phyloP scores from a whole-genome alignment of 1,140 invertebrate species.

The Anoplophora glabripennis region DNA sequence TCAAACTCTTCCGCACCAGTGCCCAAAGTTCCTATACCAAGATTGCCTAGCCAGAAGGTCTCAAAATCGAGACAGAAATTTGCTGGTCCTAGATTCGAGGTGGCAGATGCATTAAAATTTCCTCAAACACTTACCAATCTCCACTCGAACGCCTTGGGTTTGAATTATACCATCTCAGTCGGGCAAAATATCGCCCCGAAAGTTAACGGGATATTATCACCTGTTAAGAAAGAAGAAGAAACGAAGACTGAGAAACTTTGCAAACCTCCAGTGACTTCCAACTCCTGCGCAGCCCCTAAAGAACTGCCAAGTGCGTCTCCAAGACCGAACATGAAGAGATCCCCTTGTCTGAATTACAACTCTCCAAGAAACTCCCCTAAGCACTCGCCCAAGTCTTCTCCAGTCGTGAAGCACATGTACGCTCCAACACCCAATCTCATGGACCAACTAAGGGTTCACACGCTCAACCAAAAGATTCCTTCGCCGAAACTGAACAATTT shows the following conservation, averaged over 20 bases:
- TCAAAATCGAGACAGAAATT: conserved; percentile 16
- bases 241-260: conserved; percentile 9
- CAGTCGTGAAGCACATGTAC: conserved; percentile 31
- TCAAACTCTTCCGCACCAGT: not conserved
- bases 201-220: conserved; percentile 22
- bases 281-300: not conserved
- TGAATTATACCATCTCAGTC: conserved; percentile 47
- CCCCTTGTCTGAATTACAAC: conserved; percentile 1
- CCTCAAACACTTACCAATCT: conserved; percentile 38
- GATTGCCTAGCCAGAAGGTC: conserved; percentile 22
- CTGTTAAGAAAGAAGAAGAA: conserved; percentile 20
- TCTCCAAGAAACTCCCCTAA: conserved; percentile 26
- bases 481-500: conserved; percentile 6
- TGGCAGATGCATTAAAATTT: conserved; percentile 5
- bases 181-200: conserved; percentile 26
- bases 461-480: not conserved
- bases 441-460: conserved; percentile 10
- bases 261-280: conserved; percentile 19
- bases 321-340: conserved; percentile 8
- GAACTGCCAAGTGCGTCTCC: conserved; percentile 13
- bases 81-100: conserved; percentile 11
- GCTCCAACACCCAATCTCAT: conserved; percentile 14
- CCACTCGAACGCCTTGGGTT: conserved; percentile 42
- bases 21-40: conserved; percentile 32
- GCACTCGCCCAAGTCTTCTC: conserved; percentile 32